Evolutionary conservation across 2,888 invertebrate genomes (phyloP).

Genomic region (Colletes collaris): DNA sequence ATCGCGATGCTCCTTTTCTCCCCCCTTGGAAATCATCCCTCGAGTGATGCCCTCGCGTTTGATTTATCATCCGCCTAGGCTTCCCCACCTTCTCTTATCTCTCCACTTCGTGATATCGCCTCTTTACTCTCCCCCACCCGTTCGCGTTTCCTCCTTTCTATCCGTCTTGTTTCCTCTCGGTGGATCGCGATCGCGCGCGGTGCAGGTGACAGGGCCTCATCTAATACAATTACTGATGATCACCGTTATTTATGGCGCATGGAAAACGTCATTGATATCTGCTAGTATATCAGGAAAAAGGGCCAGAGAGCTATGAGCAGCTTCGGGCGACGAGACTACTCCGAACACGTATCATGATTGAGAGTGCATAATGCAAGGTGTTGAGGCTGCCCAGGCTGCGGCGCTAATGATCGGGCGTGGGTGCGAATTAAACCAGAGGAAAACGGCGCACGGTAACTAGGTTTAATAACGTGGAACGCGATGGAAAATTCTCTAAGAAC

Average conservation of each 20-base stretch:
- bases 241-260: constrained; percentile 76
- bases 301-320: constrained; percentile 48
- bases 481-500: not conserved
- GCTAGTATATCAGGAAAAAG: constrained; percentile 41
- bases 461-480: constrained; percentile 56
- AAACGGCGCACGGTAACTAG: constrained; percentile 52
- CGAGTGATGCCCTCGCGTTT: constrained; percentile 53
- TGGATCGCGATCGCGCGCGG: constrained; percentile 33
- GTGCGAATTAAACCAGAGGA: constrained; percentile 75
- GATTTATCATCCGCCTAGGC: constrained; percentile 63
- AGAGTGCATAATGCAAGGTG: constrained; percentile 80
- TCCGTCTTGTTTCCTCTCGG: constrained; percentile 12
- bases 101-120: constrained; percentile 11
- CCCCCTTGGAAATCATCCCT: constrained; percentile 49
- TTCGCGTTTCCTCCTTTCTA: constrained; percentile 16
- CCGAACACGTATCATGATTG: constrained; percentile 73
- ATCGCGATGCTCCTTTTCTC: constrained; percentile 20
- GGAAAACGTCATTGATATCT: constrained; percentile 68
- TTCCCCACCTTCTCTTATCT: constrained; percentile 29
- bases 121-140: not conserved
- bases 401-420: constrained; percentile 79
- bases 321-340: constrained; percentile 53
- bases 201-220: constrained; percentile 77
- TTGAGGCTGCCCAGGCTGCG: constrained; percentile 76
- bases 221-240: constrained; percentile 80